Conservation (phyloP, 2,888 invertebrate species). For the Polymixis flavicincta region DNA sequence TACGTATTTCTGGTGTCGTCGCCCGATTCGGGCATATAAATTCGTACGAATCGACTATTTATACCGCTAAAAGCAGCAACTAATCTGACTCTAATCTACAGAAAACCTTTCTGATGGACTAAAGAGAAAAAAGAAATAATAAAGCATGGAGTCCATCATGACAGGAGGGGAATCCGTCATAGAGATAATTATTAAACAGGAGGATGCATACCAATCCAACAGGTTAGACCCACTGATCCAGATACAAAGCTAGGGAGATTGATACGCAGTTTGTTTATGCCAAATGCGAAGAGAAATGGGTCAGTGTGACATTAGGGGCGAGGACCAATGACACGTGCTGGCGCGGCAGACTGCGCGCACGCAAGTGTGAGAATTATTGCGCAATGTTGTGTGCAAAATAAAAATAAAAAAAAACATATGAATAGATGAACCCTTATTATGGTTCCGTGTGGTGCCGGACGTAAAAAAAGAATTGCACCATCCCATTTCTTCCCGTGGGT, state of each 20-base stretch:
- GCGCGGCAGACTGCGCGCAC: constrained; percentile 12
- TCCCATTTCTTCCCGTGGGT: too few relatives aligned
- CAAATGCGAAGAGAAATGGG: constrained; percentile 51
- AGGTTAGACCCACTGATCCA: constrained; percentile 48
- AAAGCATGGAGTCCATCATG: background rate
- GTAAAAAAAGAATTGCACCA: too few relatives aligned
- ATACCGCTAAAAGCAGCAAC: too few relatives aligned
- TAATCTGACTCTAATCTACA: too few relatives aligned
- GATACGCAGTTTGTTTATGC: constrained; percentile 25
- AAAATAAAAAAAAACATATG: background rate
- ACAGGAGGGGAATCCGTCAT: background rate
- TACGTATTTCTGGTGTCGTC: too few relatives aligned
- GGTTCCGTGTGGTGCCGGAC: too few relatives aligned
- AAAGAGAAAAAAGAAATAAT: background rate
- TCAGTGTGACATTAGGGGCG: constrained; percentile 51
- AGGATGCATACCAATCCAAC: constrained; percentile 6
- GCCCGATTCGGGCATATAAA: too few relatives aligned
- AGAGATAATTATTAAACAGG: constrained; percentile 14
- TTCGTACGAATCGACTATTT: too few relatives aligned
- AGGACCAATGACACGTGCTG: constrained; percentile 36
- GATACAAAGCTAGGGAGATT: constrained; percentile 32
- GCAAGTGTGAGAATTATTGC: constrained; percentile 15
- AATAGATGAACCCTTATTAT: too few relatives aligned
- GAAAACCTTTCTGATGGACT: background rate
- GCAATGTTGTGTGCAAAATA: constrained; percentile 2